Base-by-base conservation (phyloP, 2,113 vertebrate genomes). In the Carassius gibelio region DNA sequence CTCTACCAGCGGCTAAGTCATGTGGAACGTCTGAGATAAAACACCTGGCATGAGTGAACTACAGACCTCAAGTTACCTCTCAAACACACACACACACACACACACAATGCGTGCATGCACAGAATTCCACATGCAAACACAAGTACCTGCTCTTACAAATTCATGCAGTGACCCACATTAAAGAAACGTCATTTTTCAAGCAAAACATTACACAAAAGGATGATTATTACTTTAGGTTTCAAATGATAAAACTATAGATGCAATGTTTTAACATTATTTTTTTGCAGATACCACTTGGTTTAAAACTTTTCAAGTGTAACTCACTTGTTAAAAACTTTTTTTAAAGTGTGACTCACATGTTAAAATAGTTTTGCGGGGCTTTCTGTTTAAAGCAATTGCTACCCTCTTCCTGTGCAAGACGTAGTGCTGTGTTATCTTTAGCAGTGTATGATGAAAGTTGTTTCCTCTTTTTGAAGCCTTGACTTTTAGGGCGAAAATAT, bases 391-490 rank as follows among this genome's bases (percentile, higher is more conserved):
- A 57, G 59, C 81, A 52, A 30, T 83, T 80, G 87, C 75, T 59
- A 83, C 77, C 74, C 50, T 89, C 91, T 94, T 94, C 93, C 92
- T 93, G 89, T 89, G 90, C 90, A 89, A 89, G 84, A 76, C 84
- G 45, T 42, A 8, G 42, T 52, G 55, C 74, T 74, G 75, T 78
- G 89, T 91, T 92, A 92, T 94, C 89, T 91, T 57, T 83, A 81
- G 71, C 66, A 34, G 75, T 90, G 72, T 84, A 87, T 90, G 87
- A 90, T 90, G 87, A 90, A 75, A 61, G 38, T 15, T 62, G 85
- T 87, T 94, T 94, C 94, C 92, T 91, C 88, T 91, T 93, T 92
- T 82, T 80, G 8, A 45, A 4, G 59, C 14, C 5, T 68, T 50
- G 15, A 81, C 3, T 23, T 62, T 8, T 21, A 23, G 76, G 36